These are phyloP conservation scores for Dendrocopos noguchii DNA, from an alignment of 2,113 vertebrate genomes.

Conservation along the genomic window DNA sequence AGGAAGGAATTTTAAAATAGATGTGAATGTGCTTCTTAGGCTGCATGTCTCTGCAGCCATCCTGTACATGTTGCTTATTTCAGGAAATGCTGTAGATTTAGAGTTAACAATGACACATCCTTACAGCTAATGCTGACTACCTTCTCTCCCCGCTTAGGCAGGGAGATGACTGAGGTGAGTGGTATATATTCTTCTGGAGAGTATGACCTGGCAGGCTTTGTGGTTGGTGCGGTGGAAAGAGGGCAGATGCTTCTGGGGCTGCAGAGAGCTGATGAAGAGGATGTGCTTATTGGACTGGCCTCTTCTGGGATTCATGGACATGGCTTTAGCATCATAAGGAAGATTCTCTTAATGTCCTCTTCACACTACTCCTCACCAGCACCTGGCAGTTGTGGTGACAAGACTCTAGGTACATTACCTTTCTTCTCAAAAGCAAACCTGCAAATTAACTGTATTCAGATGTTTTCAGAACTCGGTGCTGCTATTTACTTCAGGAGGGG, in stretches of 20 bases:
- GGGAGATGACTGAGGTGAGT: constrained; percentile 77
- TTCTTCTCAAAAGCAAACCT: background rate
- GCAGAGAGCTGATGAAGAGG: constrained; percentile 76
- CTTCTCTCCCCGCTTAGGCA: constrained; percentile 68
- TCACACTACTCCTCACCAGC: constrained; percentile 77
- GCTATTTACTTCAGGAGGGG: background rate
- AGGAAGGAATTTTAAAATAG: background rate
- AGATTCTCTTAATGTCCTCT: constrained; percentile 75
- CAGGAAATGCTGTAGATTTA: background rate
- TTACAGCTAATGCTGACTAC: background rate
- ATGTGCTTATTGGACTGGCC: constrained; percentile 85
- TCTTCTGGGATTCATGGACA: constrained; percentile 83
- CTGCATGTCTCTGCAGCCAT: background rate
- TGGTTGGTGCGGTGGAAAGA: constrained; percentile 83
- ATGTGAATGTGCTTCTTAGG: background rate
- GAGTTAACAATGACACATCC: background rate
- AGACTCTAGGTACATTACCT: constrained; percentile 77
- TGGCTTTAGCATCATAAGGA: constrained; percentile 81
- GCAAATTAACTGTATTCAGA: background rate
- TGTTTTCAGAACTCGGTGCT: background rate
- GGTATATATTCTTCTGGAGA: constrained; percentile 70
- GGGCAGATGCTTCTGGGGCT: constrained; percentile 72
- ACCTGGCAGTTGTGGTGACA: constrained; percentile 69
- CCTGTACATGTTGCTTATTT: background rate
- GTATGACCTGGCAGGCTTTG: constrained; percentile 87